Evolutionary conservation across 2,888 invertebrate genomes (phyloP).

Genomic region (Caenorhabditis doughertyi): DNA sequence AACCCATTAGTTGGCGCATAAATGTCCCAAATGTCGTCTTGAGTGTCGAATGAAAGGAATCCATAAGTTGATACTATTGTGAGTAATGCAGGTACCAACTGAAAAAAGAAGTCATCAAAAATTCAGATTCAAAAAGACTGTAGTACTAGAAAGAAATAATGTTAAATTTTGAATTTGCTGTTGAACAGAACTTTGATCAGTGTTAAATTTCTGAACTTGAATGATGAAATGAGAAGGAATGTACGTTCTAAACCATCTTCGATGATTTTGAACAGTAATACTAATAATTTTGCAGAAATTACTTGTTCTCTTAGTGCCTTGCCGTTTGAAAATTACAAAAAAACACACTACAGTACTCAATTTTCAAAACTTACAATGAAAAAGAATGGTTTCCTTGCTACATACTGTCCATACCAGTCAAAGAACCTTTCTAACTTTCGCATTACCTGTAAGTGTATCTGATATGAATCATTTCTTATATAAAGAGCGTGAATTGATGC

Average conservation of each 20-base stretch:
- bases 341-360: not conserved
- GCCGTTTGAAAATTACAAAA: not conserved
- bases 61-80: conserved; percentile 79
- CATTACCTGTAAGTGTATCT: conserved; percentile 68
- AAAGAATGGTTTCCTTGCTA: conserved; percentile 78
- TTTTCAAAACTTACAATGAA: conserved; percentile 74
- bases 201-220: too few species aligned
- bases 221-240: too few species aligned
- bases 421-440: conserved; percentile 77
- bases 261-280: too few species aligned
- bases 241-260: too few species aligned
- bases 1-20: conserved; percentile 80
- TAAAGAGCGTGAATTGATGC: conserved; percentile 20
- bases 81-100: conserved; percentile 77
- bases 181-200: too few species aligned
- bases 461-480: not conserved
- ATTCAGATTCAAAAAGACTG: too few species aligned
- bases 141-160: too few species aligned
- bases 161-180: too few species aligned
- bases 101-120: too few species aligned
- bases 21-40: conserved; percentile 82
- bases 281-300: not conserved
- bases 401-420: conserved; percentile 76
- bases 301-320: not conserved
- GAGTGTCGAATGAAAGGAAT: conserved; percentile 75